Conservation (phyloP, 92 coral and sea anemone species). For the Epizoanthus ramosus region DNA sequence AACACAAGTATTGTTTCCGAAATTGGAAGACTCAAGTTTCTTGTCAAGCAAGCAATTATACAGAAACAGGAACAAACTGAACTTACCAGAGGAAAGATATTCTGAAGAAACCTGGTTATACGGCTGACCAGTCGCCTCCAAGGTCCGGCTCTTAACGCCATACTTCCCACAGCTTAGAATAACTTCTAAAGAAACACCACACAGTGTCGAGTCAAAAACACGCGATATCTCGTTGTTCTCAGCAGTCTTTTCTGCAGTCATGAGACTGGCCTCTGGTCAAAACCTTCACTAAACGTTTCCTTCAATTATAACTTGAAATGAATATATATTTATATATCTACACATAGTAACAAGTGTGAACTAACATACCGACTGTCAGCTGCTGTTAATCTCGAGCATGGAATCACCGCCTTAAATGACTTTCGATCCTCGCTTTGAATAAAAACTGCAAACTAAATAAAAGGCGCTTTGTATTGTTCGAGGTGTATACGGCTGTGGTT, state of each 20-base stretch:
- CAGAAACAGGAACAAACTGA: not conserved
- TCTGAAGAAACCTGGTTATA: not conserved
- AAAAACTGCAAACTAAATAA: not conserved
- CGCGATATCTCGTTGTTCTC: no score
- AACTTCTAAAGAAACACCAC: not conserved
- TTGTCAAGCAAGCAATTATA: no score
- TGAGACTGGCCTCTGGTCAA: no score
- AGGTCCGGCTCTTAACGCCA: not conserved
- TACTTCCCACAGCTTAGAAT: not conserved
- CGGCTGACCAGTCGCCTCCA: not conserved
- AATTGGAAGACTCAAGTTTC: no score
- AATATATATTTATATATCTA: no score
- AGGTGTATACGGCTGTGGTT: not conserved
- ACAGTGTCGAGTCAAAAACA: no score
- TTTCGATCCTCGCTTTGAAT: conserved; percentile 3
- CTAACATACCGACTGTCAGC: not conserved
- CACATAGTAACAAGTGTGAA: not conserved
- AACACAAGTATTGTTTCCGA: no score
- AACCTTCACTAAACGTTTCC: no score
- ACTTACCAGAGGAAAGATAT: conserved; percentile 1
- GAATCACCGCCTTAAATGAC: not conserved
- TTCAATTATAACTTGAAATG: no score
- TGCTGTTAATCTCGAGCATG: not conserved
- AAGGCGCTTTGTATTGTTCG: not conserved
- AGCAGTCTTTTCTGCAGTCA: no score